A percentile compares a stretch with the other conserved stretches of the same genome.
Evolutionary conservation across 2,888 invertebrate species (phyloP).

Genomic region (Rhingia campestris): DNA sequence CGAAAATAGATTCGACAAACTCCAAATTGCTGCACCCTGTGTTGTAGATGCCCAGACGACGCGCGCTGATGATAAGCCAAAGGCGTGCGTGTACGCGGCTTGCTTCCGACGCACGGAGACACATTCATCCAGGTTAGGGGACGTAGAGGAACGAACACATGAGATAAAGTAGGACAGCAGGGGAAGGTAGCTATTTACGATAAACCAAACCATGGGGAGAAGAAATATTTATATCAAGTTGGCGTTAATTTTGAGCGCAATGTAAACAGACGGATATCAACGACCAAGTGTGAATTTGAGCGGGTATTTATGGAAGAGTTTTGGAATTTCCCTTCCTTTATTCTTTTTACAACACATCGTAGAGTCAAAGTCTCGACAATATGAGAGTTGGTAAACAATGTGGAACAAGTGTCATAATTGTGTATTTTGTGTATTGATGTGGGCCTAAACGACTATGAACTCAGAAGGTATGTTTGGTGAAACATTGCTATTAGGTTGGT

Average conservation of each 20-base stretch:
- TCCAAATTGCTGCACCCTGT: slow-evolving; percentile 24
- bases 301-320: slow-evolving; percentile 62
- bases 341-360: slow-evolving; percentile 53
- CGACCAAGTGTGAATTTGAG: slow-evolving; percentile 32
- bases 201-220: slow-evolving; percentile 55
- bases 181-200: slow-evolving; percentile 43
- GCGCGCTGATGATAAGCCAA: slow-evolving; percentile 14
- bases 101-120: slow-evolving; percentile 29
- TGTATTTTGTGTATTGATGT: slow-evolving; percentile 24
- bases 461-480: too few relatives aligned
- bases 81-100: slow-evolving; percentile 5
- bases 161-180: slow-evolving; percentile 41
- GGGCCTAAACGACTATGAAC: background rate
- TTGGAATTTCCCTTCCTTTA: slow-evolving; percentile 56
- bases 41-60: background rate
- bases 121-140: slow-evolving; percentile 28
- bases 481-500: too few relatives aligned
- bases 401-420: slow-evolving; percentile 63
- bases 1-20: slow-evolving; percentile 52
- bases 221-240: slow-evolving; percentile 70
- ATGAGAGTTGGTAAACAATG: slow-evolving; percentile 46
- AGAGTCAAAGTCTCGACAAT: slow-evolving; percentile 30
- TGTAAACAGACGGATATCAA: slow-evolving; percentile 67
- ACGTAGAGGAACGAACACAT: background rate
- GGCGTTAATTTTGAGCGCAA: slow-evolving; percentile 51